These are phyloP conservation scores for Cynopterus brachyotis DNA, from an alignment of 2,113 vertebrate species.

Conservation along the genomic window DNA sequence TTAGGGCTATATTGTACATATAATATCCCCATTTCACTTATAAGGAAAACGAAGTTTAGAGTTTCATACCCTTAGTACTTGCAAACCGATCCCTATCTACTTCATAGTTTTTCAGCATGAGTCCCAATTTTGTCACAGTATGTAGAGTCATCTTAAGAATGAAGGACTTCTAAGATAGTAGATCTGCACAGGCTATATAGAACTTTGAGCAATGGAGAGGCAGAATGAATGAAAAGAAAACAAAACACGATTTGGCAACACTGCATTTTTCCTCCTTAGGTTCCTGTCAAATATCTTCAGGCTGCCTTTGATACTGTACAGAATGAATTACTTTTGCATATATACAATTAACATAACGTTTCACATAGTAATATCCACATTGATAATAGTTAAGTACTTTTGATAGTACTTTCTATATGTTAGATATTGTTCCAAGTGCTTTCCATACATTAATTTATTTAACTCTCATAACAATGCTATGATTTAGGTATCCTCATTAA, in stretches of 20 bases:
- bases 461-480: neutral
- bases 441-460: neutral
- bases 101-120: neutral
- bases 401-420: neutral
- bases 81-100: neutral
- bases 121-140: neutral
- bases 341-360: neutral
- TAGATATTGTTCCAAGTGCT: neutral
- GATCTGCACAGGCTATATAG: neutral
- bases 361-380: neutral
- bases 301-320: neutral
- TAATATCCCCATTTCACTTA: neutral
- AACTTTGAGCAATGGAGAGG: neutral
- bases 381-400: neutral
- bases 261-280: neutral
- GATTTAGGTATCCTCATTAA: neutral
- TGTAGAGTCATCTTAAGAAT: neutral
- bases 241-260: neutral
- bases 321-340: neutral
- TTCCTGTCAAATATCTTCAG: neutral
- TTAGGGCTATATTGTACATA: neutral
- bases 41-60: neutral
- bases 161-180: neutral
- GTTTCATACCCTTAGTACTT: neutral
- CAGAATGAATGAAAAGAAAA: neutral